A percentile compares a stretch with the other conserved stretches of the same genome.
These are phyloP conservation scores for Sanderia malayensis DNA, from an alignment of 30 jellyfish, hydroid and myxozoan species.

Conservation along the genomic window DNA sequence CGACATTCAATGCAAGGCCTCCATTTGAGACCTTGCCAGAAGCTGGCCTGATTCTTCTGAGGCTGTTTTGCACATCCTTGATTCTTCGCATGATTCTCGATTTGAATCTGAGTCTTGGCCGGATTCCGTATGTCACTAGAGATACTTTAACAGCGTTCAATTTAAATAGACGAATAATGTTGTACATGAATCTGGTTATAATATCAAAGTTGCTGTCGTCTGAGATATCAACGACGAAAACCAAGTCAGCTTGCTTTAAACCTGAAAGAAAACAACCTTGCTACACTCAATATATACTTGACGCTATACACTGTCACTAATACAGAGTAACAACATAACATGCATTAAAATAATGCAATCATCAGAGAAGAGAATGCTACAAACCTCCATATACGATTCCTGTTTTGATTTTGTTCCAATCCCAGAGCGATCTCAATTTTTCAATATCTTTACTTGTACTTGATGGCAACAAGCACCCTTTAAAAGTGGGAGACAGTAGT, in stretches of 20 bases:
- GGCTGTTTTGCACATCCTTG: conserved; percentile 19
- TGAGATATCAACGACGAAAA: conserved; percentile 51
- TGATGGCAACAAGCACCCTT: no score
- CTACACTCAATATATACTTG: no score
- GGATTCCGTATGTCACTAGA: conserved; percentile 42
- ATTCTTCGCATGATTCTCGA: conserved; percentile 25
- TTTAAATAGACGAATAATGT: conserved; percentile 50
- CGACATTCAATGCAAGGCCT: conserved; percentile 49
- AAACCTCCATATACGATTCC: conserved; percentile 48
- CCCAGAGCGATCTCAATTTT: conserved; percentile 51
- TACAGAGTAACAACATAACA: not conserved
- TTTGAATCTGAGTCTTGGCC: conserved; percentile 24
- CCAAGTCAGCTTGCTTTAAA: conserved; percentile 34
- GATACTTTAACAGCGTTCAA: conserved; percentile 34
- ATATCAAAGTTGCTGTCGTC: conserved; percentile 47
- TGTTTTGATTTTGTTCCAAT: conserved; percentile 34
- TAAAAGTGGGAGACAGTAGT: no score
- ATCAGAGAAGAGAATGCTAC: not conserved
- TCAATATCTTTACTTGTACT: conserved; percentile 46
- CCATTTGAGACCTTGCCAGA: conserved; percentile 25
- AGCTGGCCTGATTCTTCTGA: conserved; percentile 38
- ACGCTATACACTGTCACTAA: not conserved
- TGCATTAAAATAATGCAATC: not conserved
- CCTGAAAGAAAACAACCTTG: no score
- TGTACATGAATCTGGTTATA: conserved; percentile 47